Percentiles rank a stretch among this genome's conserved stretches.
Evolutionary conservation across 2,113 vertebrate species (phyloP).

Genomic region (Oreochromis niloticus): DNA sequence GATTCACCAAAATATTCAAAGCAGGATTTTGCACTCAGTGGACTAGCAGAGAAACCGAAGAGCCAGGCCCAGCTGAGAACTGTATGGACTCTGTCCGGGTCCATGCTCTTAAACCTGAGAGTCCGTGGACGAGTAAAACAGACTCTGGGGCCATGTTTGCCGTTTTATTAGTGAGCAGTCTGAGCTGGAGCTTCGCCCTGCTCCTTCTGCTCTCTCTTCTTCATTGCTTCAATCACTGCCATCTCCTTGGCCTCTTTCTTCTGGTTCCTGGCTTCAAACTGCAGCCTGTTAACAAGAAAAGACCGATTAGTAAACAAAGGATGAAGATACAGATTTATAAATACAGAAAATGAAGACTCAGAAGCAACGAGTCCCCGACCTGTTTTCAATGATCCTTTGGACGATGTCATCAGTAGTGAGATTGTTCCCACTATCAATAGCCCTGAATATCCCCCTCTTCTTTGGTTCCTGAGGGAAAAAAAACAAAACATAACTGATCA

Average conservation of each 20-base stretch:
- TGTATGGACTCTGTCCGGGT: background rate
- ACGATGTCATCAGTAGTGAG: constrained; percentile 94
- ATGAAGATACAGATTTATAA: background rate
- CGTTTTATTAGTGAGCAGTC: constrained; percentile 4
- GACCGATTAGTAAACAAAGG: background rate
- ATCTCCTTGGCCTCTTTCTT: constrained; percentile 97
- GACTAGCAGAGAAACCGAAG: background rate
- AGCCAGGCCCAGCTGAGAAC: background rate
- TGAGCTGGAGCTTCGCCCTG: constrained; percentile 26
- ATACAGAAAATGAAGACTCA: background rate
- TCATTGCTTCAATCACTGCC: constrained; percentile 84
- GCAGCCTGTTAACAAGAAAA: constrained; percentile 72
- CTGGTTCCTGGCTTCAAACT: constrained; percentile 94
- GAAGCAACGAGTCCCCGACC: constrained; percentile 58
- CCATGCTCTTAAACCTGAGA: background rate
- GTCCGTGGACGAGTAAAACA: background rate
- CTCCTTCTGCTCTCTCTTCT: constrained; percentile 61
- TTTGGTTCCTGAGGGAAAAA: constrained; percentile 79
- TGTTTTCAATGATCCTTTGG: constrained; percentile 94
- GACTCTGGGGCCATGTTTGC: background rate
- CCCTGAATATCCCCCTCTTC: constrained; percentile 80
- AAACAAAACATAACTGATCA: background rate
- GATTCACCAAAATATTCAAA: background rate
- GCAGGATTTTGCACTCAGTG: background rate
- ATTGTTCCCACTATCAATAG: constrained; percentile 80